phyloP scores from a whole-genome alignment of 2,113 vertebrate genomes.

The Bujurquina vittata region DNA sequence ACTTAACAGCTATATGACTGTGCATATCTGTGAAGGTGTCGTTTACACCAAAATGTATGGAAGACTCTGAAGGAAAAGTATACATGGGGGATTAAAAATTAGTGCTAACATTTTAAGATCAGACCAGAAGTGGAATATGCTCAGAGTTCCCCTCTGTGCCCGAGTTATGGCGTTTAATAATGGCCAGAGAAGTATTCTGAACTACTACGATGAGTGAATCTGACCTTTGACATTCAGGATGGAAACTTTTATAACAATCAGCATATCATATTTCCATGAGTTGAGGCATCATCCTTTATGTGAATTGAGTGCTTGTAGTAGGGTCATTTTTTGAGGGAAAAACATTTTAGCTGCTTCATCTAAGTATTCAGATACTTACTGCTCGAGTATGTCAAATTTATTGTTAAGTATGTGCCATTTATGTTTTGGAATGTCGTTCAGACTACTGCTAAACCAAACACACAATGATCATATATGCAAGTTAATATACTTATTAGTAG shows the following conservation, averaged over 20 bases:
- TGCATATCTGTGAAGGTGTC: neutral
- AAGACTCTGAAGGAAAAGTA: neutral
- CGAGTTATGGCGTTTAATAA: neutral
- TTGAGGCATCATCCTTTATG: neutral
- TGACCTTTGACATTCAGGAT: neutral
- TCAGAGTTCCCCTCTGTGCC: neutral
- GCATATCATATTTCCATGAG: neutral
- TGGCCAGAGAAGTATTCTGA: neutral
- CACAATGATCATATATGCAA: no score
- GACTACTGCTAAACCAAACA: no score
- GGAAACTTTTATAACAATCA: neutral
- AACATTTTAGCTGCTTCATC: neutral
- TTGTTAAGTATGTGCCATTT: neutral
- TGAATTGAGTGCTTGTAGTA: neutral
- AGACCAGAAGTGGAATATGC: neutral
- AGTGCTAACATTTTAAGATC: neutral
- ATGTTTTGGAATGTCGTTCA: neutral
- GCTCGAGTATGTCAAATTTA: neutral
- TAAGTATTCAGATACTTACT: neutral
- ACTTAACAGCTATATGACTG: neutral
- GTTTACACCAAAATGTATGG: neutral
- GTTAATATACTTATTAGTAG: no score
- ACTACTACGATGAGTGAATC: neutral
- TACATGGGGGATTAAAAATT: neutral
- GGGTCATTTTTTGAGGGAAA: neutral